Conservation (phyloP, 2,797 vertebrate genomes). For the Limnodromus scolopaceus region DNA sequence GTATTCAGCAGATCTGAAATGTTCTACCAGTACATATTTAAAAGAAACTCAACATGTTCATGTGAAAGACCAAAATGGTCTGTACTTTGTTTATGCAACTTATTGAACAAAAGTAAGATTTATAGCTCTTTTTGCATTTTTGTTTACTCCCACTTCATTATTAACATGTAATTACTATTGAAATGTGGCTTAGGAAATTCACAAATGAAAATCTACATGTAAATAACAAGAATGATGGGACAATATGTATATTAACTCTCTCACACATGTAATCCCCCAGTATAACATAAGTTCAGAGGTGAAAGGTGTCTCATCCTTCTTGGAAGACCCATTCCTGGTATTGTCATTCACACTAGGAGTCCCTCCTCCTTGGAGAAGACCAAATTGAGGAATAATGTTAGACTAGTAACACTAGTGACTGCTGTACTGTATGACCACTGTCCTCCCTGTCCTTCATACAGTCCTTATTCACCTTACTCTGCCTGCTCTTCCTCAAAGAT, state of each 20-base stretch:
- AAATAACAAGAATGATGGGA: neutral
- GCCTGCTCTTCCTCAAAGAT: neutral
- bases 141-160: neutral
- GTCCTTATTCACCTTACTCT: neutral
- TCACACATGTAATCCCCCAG: neutral
- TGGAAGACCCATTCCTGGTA: neutral
- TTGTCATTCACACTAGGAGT: neutral
- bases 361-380: neutral
- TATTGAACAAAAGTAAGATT: neutral
- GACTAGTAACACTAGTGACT: neutral
- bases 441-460: neutral
- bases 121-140: neutral
- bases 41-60: neutral
- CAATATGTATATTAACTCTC: neutral
- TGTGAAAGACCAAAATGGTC: conserved; percentile 29
- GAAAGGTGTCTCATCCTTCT: neutral
- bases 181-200: conserved; percentile 28
- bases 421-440: neutral
- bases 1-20: conserved; percentile 54
- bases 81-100: conserved; percentile 10
- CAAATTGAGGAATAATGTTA: neutral
- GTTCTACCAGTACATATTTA: conserved; percentile 21
- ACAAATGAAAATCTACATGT: neutral
- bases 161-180: neutral
- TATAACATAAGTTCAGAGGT: neutral